phyloP scores from a whole-genome alignment of 2,797 vertebrate genomes.

The Anableps anableps region DNA sequence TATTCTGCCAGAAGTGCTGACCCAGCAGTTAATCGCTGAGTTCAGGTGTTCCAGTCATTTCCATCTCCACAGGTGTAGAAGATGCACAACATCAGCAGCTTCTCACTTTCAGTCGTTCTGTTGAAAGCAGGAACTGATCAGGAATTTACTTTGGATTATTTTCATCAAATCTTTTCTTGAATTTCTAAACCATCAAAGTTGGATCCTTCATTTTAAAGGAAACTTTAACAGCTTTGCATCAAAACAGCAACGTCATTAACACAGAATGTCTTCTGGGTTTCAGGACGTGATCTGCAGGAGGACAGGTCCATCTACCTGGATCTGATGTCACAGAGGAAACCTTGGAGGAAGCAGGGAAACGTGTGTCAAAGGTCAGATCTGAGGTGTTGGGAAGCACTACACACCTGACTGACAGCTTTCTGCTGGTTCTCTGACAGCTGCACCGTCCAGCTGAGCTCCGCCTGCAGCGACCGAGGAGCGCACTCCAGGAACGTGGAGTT shows the following conservation, averaged over 20 bases:
- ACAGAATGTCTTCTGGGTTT: no score
- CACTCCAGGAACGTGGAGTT: constrained; percentile 89
- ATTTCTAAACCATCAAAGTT: background rate
- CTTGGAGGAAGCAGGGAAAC: background rate
- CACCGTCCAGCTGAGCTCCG: constrained; percentile 76
- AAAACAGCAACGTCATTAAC: background rate
- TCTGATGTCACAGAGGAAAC: background rate
- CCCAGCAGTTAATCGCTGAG: no score
- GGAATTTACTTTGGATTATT: background rate
- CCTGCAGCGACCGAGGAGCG: constrained; percentile 73
- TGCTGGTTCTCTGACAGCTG: constrained; percentile 47
- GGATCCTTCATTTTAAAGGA: background rate
- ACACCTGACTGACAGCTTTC: constrained; percentile 62
- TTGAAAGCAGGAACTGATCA: background rate
- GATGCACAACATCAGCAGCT: no score
- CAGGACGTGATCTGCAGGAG: background rate
- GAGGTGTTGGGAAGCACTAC: background rate
- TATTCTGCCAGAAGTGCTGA: no score
- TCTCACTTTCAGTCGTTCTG: no score
- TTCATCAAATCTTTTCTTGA: background rate
- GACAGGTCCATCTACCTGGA: background rate
- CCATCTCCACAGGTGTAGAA: no score
- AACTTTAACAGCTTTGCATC: background rate
- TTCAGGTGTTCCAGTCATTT: no score
- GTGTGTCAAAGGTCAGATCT: background rate